These are phyloP conservation scores for Conus betulinus DNA, from an alignment of 1,140 invertebrate genomes.

Conservation along the genomic window DNA sequence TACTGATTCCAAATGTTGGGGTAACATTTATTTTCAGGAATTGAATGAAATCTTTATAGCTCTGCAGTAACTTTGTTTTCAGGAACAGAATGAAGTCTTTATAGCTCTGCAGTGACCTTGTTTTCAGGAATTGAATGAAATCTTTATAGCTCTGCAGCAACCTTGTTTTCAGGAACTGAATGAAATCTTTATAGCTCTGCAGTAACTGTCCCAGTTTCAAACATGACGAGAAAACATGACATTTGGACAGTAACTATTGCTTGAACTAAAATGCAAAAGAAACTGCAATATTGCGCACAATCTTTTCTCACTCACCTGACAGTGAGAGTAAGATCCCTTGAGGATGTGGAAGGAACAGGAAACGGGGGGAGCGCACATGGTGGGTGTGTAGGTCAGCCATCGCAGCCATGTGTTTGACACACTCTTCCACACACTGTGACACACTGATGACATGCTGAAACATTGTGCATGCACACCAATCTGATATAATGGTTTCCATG, in stretches of 20 bases:
- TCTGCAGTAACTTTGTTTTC: no score
- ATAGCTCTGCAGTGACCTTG: no score
- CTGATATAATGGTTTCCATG: not conserved
- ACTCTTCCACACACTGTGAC: constrained; percentile 48
- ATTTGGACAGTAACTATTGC: not conserved
- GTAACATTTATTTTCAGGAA: no score
- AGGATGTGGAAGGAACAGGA: constrained; percentile 47
- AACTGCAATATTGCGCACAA: not conserved
- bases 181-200: no score
- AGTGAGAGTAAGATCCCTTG: constrained; percentile 54
- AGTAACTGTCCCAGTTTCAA: no score
- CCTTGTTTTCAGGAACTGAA: no score
- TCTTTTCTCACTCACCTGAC: constrained; percentile 23
- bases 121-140: no score
- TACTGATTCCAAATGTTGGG: no score
- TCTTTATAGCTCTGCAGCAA: no score
- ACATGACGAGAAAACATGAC: not conserved
- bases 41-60: no score
- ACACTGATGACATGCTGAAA: constrained; percentile 40
- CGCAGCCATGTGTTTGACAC: constrained; percentile 43
- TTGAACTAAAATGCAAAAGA: not conserved
- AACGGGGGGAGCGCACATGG: constrained; percentile 48
- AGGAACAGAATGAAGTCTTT: no score
- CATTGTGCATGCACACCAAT: not conserved
- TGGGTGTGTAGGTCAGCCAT: constrained; percentile 30